Evolutionary conservation across 2,888 invertebrate genomes (phyloP), one percentile per base, ranked within the genome.

Genomic region (Brenthis daphne): DNA sequence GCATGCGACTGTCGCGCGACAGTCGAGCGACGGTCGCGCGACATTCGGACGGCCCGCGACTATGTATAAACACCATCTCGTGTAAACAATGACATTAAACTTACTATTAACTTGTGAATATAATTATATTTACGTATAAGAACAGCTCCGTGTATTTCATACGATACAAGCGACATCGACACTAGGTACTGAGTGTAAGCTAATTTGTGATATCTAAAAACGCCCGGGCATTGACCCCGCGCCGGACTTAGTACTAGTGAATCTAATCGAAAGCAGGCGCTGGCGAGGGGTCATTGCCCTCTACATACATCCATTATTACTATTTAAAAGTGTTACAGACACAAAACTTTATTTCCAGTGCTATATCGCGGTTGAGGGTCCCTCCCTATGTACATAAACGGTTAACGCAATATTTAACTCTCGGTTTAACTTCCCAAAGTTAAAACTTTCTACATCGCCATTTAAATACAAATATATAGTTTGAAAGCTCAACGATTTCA

Each of bases 41-140:
- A 53, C 51, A 53, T 20, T 14, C 43, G 43, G 5, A 24, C n/a
- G 43, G 53, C 51, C 63, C 63, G 63, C 51, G 37, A 37, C 51
- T 56, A 75, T 68, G 72, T 73, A 72, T 72, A 68, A 72, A 76
- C 74, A 76, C 72, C 68, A 69, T 73, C 73, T 85, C 86, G 86
- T 89, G 88, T 87, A 90, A 76, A 76, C 88, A 86, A 86, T 87
- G 83, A 82, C 76, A 81, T 87, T 84, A 81, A 81, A 81, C 37
- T 82, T 82, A 81, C 77, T 75, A 82, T 87, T 88, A 88, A 85
- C 85, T 85, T 86, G 90, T 90, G 88, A 84, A 83, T 89, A 84
- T 84, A 89, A 89, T 89, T 90, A 89, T 87, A 68, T 90, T 71
- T 91, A 92, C 91, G 92, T 92, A 91, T 91, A 85, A 75, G 85